Evolutionary conservation across 2,888 invertebrate species (phyloP).

Genomic region (Camponotus fellah): DNA sequence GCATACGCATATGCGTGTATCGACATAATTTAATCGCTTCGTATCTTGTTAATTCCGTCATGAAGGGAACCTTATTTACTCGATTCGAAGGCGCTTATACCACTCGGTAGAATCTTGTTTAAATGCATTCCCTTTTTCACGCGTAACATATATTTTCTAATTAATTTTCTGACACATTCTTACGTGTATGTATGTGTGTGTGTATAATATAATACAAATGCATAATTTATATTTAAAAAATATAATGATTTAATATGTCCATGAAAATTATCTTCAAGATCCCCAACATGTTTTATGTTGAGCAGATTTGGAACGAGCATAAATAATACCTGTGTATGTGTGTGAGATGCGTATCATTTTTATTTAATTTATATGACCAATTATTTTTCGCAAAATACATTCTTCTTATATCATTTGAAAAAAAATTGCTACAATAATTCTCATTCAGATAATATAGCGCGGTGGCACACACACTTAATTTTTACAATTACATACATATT

Average conservation of each 20-base stretch:
- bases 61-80: constrained; percentile 23
- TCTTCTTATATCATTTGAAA: not conserved
- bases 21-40: constrained; percentile 35
- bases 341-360: not conserved
- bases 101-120: not conserved
- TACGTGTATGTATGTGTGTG: not conserved
- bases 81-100: not conserved
- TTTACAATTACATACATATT: not conserved
- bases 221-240: not conserved
- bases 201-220: constrained; percentile 7
- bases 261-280: not conserved
- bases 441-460: not conserved
- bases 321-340: not conserved
- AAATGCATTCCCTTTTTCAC: constrained; percentile 4
- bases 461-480: not conserved
- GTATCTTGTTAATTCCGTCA: constrained; percentile 33
- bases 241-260: not conserved
- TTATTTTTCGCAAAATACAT: not conserved
- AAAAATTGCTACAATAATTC: not conserved
- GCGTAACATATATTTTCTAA: constrained; percentile 32
- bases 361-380: not conserved
- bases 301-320: not conserved
- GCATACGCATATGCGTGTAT: not conserved
- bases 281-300: not conserved
- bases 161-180: constrained; percentile 2